Conservation (phyloP, 2,888 invertebrate species). For the Muscina levida region DNA sequence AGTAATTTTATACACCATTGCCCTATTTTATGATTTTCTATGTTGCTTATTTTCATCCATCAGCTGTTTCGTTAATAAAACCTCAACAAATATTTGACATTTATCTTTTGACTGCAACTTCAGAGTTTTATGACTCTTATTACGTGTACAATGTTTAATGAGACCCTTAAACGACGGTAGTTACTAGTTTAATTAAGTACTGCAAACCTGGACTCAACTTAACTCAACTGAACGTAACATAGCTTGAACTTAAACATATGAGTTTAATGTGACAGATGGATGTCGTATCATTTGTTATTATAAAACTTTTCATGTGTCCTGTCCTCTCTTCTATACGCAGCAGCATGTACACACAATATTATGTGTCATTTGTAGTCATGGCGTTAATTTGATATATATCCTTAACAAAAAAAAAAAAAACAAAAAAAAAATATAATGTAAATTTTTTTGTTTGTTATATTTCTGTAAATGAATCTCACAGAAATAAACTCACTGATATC, state of each 20-base stretch:
- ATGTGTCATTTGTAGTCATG: slow-evolving; percentile 57
- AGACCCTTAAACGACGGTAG: too few relatives aligned
- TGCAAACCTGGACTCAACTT: too few relatives aligned
- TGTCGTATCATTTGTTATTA: slow-evolving; percentile 47
- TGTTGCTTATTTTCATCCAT: too few relatives aligned
- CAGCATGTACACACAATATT: slow-evolving; percentile 25
- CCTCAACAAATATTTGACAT: too few relatives aligned
- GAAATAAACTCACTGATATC: not conserved
- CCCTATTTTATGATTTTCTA: too few relatives aligned
- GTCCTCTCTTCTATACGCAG: slow-evolving; percentile 2
- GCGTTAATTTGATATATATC: slow-evolving; percentile 64
- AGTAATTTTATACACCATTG: too few relatives aligned
- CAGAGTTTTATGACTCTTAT: too few relatives aligned
- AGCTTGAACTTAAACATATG: slow-evolving; percentile 1
- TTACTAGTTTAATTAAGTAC: too few relatives aligned
- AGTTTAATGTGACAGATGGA: slow-evolving; percentile 60
- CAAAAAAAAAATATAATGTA: slow-evolving; percentile 40
- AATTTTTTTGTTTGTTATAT: slow-evolving; percentile 48
- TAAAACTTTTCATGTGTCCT: slow-evolving; percentile 30
- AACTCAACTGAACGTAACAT: too few relatives aligned
- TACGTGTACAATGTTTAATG: too few relatives aligned
- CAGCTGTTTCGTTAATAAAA: too few relatives aligned
- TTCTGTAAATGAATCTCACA: not conserved
- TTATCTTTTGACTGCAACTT: too few relatives aligned
- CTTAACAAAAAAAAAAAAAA: not conserved